phyloP scores from a whole-genome alignment of 2,113 vertebrate genomes.

The Isurus oxyrinchus region DNA sequence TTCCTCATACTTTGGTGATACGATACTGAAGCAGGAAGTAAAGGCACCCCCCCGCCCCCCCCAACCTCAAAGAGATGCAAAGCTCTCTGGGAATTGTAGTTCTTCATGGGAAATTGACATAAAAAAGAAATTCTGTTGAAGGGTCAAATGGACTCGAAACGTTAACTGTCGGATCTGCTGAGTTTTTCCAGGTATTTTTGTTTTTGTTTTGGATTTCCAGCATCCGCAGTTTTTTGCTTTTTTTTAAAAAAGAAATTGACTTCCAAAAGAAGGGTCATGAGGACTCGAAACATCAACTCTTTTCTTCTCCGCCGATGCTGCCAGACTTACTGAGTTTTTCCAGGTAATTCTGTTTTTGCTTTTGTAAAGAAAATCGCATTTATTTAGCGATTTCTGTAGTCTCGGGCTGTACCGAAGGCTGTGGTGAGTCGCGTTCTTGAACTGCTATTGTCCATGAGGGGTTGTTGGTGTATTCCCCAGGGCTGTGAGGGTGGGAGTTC shows the following conservation, averaged over 20 bases:
- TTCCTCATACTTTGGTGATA: background rate
- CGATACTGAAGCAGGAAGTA: background rate
- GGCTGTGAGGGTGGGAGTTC: background rate
- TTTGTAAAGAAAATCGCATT: background rate
- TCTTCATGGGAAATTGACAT: background rate
- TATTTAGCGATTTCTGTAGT: background rate
- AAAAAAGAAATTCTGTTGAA: too few species aligned
- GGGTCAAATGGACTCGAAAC: too few species aligned
- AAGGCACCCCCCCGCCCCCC: background rate
- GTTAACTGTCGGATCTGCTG: too few species aligned
- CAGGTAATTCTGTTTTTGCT: too few species aligned
- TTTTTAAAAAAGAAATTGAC: too few species aligned
- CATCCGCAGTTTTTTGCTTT: too few species aligned
- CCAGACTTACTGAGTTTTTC: too few species aligned
- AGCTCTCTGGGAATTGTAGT: background rate
- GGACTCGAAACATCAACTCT: too few species aligned
- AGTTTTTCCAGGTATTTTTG: too few species aligned
- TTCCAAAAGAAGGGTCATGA: too few species aligned
- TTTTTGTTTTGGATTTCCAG: too few species aligned
- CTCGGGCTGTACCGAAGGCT: background rate
- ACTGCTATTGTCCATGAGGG: background rate
- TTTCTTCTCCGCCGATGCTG: too few species aligned
- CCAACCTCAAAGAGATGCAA: background rate
- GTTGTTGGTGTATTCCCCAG: background rate
- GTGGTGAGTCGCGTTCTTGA: background rate